phyloP scores from a whole-genome alignment of 1,140 invertebrate species.

The Drosophila fuyamai region DNA sequence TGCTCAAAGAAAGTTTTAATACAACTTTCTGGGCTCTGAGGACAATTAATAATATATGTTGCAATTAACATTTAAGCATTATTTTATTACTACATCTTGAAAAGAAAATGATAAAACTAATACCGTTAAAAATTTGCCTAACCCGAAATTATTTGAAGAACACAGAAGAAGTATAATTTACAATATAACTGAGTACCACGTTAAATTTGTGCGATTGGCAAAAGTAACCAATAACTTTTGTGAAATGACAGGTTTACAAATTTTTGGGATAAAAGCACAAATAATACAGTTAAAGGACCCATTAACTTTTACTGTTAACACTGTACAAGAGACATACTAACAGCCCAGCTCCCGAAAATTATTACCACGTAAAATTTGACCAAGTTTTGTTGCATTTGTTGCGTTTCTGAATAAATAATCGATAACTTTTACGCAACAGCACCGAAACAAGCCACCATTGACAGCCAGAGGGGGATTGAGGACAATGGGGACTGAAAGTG shows the following conservation, averaged over 20 bases:
- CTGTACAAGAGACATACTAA: conserved; percentile 39
- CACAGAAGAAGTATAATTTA: neutral
- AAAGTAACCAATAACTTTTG: neutral
- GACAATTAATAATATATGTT: too few relatives aligned
- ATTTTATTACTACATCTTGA: too few relatives aligned
- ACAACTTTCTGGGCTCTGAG: too few relatives aligned
- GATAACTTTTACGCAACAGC: conserved; percentile 71
- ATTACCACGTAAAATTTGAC: conserved; percentile 51
- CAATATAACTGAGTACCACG: neutral
- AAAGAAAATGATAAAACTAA: too few relatives aligned
- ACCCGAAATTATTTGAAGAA: neutral
- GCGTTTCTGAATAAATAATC: conserved; percentile 76
- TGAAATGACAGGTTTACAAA: neutral
- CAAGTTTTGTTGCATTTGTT: conserved; percentile 66
- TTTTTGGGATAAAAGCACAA: conserved; percentile 2
- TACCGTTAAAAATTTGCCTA: neutral
- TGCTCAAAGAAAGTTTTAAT: too few relatives aligned
- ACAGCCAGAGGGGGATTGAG: conserved; percentile 22
- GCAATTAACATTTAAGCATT: too few relatives aligned
- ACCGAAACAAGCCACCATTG: conserved; percentile 60
- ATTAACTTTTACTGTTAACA: conserved; percentile 22
- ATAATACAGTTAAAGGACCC: conserved; percentile 10
- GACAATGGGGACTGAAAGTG: conserved; percentile 9
- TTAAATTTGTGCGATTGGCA: conserved; percentile 4
- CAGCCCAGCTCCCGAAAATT: conserved; percentile 27